Evolutionary conservation across 64 coral and sea anemone genomes (phyloP), one percentile per base, ranked within the genome.

Genomic region (Stichodactyla mertensii): DNA sequence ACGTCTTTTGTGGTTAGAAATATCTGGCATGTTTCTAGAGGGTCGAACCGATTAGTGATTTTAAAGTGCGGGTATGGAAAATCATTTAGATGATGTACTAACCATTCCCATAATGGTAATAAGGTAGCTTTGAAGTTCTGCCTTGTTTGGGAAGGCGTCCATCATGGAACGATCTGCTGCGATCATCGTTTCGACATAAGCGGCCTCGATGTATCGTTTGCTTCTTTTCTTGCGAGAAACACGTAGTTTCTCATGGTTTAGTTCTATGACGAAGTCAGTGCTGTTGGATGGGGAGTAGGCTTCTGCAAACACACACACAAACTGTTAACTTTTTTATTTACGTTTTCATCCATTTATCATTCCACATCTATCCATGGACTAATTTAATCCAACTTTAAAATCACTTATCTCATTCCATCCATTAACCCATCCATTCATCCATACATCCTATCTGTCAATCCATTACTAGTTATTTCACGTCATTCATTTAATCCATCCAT

Each of bases 51-150:
- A 74, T 74, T 74, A 74, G 69, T 31, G 69, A 74, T 31, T 74
- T 74, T 74, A 74, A 74, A 74, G 26, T 58, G 56, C 0, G 4
- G 9, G 8, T 23, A 36, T 66, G 59, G 59, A 69, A 74, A 74
- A 74, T 11, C 10, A 31, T n/a, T 20, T 8, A 69, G 64, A 69
- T 69, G n/a, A 69, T 26, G 24, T 74, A 31, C 69, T 31, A 74
- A 97, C 94, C 85, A 93, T 86, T 77, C 94, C 94, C 94, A 97
- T 93, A 4, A 97, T 61, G 52, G 94, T 97, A 82, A 90, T 84
- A 20, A 97, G 82, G 23, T 88, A 97, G 74, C 88, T 90, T 55
- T 97, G 88, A 23, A 97, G 88, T 52, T 97, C 94, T 14, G 88
- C 94, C 52, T 93, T 97, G 88, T 80, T 97, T 5, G 79, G 61